Conservation (phyloP, 2,888 invertebrate species). For the Orthosia cruda region DNA sequence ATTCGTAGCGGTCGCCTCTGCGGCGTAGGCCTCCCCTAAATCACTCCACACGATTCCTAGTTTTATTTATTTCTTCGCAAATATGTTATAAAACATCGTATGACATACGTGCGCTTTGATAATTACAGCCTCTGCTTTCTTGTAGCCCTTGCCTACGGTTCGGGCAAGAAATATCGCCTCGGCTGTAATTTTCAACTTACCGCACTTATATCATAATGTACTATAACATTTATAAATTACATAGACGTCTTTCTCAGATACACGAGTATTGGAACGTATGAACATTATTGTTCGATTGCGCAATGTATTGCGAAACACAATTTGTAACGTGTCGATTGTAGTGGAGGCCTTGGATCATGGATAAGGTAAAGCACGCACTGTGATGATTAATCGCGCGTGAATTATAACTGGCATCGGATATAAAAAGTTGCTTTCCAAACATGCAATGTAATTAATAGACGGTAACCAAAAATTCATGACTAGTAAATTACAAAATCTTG, state of each 20-base stretch:
- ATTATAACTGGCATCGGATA: conserved; percentile 34
- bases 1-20: no score
- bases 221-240: conserved; percentile 10
- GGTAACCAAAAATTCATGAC: conserved; percentile 1
- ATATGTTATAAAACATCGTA: no score
- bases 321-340: conserved; percentile 46
- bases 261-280: background rate
- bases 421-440: conserved; percentile 40
- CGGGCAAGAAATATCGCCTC: no score
- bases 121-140: no score
- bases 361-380: conserved; percentile 59
- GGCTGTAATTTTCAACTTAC: no score
- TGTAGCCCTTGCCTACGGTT: no score
- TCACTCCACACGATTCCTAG: no score
- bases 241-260: conserved; percentile 7
- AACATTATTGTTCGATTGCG: conserved; percentile 11
- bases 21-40: no score
- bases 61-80: no score
- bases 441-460: conserved; percentile 32
- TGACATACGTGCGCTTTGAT: no score
- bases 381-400: conserved; percentile 50
- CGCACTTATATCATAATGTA: no score
- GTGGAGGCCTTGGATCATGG: conserved; percentile 53
- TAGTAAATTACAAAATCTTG: background rate
- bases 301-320: conserved; percentile 45